Percentiles rank a stretch among this genome's conserved stretches.
These are phyloP conservation scores for Actinia tenebrosa DNA, from an alignment of 64 coral and sea anemone species.

Conservation along the genomic window DNA sequence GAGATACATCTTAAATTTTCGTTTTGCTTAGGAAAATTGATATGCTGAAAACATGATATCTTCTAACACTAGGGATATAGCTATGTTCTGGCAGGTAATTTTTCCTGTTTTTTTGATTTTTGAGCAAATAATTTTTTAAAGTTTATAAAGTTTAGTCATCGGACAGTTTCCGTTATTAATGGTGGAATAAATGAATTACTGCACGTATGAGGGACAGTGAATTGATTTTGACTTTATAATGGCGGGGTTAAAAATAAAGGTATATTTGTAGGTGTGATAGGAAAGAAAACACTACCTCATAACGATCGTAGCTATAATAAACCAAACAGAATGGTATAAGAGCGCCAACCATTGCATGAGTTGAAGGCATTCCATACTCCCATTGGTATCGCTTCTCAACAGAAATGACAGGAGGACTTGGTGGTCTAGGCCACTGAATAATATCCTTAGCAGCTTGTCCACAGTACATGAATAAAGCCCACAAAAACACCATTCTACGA, in stretches of 20 bases:
- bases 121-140: not conserved
- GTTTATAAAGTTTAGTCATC: too few relatives aligned
- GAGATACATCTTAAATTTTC: not conserved
- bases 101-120: not conserved
- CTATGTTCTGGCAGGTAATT: not conserved
- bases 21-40: not conserved
- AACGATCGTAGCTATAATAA: constrained; percentile 85
- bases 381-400: constrained; percentile 73
- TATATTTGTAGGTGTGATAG: too few relatives aligned
- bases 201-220: too few relatives aligned
- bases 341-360: constrained; percentile 86
- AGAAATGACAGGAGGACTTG: constrained; percentile 67
- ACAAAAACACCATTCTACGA: constrained; percentile 65
- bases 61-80: not conserved
- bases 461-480: constrained; percentile 81
- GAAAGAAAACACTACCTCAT: constrained; percentile 24
- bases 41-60: not conserved
- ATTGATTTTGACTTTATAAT: not conserved
- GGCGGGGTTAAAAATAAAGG: too few relatives aligned
- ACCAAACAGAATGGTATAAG: constrained; percentile 81
- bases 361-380: constrained; percentile 87
- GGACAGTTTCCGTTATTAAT: too few relatives aligned
- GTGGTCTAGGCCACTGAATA: constrained; percentile 81
- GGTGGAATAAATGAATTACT: not conserved
- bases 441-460: constrained; percentile 82